Evolutionary conservation across 2,797 vertebrate genomes (phyloP).

Genomic region (Tarsius wallacei): DNA sequence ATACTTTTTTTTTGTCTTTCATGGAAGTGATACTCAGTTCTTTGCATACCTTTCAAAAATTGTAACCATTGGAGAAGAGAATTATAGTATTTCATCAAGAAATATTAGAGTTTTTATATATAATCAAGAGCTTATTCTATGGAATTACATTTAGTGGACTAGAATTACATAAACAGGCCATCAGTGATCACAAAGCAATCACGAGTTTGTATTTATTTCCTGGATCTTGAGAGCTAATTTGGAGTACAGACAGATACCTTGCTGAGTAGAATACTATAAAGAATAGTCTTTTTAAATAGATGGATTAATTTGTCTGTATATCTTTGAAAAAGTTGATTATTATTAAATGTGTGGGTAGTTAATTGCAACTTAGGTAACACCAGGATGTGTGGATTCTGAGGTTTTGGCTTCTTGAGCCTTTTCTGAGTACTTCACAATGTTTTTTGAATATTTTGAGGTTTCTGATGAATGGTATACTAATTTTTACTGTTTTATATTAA

Average conservation of each 20-base stretch:
- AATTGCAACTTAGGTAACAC: slow-evolving; percentile 72
- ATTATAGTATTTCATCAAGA: slow-evolving; percentile 78
- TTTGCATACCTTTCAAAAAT: slow-evolving; percentile 80
- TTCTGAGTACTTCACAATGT: slow-evolving; percentile 65
- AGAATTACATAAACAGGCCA: slow-evolving; percentile 77
- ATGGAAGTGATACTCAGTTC: slow-evolving; percentile 83
- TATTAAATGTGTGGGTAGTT: slow-evolving; percentile 73
- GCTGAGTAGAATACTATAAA: slow-evolving; percentile 68
- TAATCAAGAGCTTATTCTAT: slow-evolving; percentile 75
- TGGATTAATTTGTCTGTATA: slow-evolving; percentile 68
- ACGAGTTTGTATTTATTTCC: slow-evolving; percentile 78
- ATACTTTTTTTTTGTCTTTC: slow-evolving; percentile 80
- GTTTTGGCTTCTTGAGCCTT: slow-evolving; percentile 68
- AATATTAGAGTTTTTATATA: slow-evolving; percentile 79
- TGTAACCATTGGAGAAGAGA: slow-evolving; percentile 84
- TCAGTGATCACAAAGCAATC: slow-evolving; percentile 68
- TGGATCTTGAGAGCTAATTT: slow-evolving; percentile 78
- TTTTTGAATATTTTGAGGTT: slow-evolving; percentile 65
- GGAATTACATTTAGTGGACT: slow-evolving; percentile 77
- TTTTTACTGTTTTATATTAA: slow-evolving; percentile 78
- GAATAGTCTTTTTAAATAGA: slow-evolving; percentile 76
- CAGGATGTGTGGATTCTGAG: slow-evolving; percentile 70
- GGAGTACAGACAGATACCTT: slow-evolving; percentile 71
- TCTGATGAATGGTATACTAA: slow-evolving; percentile 68
- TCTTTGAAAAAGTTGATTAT: slow-evolving; percentile 69